Base-by-base conservation (phyloP, 1,140 invertebrate species). In the Mesaphorura yosii region DNA sequence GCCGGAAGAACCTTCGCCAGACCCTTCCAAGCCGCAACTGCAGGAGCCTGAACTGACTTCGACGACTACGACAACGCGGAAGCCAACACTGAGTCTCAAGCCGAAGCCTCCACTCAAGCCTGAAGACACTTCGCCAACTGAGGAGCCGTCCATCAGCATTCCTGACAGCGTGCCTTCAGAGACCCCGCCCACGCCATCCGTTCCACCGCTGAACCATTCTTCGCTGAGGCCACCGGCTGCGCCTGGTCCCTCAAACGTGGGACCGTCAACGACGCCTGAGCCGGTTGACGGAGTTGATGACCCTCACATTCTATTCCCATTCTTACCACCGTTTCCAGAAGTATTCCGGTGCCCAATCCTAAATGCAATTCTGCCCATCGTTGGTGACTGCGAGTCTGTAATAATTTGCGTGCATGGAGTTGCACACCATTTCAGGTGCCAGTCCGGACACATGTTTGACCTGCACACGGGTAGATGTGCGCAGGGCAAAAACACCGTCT, bases 341-440 rank as follows among this genome's bases (percentile, higher is more conserved):
- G 12, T 28, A 19, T 40, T 28, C 19, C 48, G 41, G 27, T 56
- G 54, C 38, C 50, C 50, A 19, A 52, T 49, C 17, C 15, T 22
- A 15, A 46, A 41, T 7, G 53, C 48, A 17, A 52, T 60, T 15
- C 23, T 60, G n/a, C 58, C 58, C 2, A 23, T 58, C 1, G 17
- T 47, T n/a, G 47, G 51, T 20, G 51, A 60, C 25, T 60, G 58
- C 40, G 19, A 44, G 22, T 46, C 51, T 14, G 42, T 56, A 14
- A 26, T 60, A 27, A 54, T 51, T 6, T 60, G 58, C 23, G 17
- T 60, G 3, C 40, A 22, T 17, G 58, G 58, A 3, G 39, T 17
- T 23, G 58, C 51, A 4, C 45, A 56, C 28, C 29, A 45, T 2
- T 28, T 60, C 20, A 20, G 26, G 1, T 60, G 58, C 29, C 51